Evolutionary conservation across 2,113 vertebrate species (phyloP).

Genomic region (Neolamprologus fasciatus): DNA sequence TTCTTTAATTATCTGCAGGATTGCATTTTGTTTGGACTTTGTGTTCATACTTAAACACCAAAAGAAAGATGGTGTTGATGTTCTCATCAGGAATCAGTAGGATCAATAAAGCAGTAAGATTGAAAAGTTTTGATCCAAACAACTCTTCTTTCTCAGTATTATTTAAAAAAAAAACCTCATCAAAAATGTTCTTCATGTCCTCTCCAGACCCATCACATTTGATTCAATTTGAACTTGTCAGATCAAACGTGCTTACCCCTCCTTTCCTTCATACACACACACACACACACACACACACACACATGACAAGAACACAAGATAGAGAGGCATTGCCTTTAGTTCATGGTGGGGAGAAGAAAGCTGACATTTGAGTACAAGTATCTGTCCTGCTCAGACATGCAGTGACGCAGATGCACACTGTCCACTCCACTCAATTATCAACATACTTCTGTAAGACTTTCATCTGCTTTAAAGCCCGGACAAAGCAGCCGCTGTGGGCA

Average conservation of each 20-base stretch:
- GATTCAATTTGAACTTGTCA: conserved; percentile 65
- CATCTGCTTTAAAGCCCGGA: conserved; percentile 43
- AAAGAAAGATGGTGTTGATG: background rate
- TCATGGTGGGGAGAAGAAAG: conserved; percentile 42
- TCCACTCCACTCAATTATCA: conserved; percentile 42
- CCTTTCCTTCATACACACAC: background rate
- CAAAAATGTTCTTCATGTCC: conserved; percentile 18
- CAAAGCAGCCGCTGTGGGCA: background rate
- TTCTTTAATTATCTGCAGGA: background rate
- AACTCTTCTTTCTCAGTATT: background rate
- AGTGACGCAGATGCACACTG: conserved; percentile 4
- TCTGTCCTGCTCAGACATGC: conserved; percentile 16
- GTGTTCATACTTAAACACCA: background rate
- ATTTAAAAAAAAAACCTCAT: background rate
- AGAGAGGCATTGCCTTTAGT: conserved; percentile 35
- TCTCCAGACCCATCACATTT: conserved; percentile 46
- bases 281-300: background rate
- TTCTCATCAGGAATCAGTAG: background rate
- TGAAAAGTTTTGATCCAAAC: background rate
- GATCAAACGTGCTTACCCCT: conserved; percentile 57
- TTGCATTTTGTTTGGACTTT: background rate
- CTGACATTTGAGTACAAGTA: conserved; percentile 47
- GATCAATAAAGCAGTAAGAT: background rate
- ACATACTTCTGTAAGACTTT: conserved; percentile 23
- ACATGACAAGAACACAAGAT: conserved; percentile 29